These are phyloP conservation scores for Delichon dasypus DNA, from an alignment of 2,797 vertebrate genomes.

Conservation along the genomic window DNA sequence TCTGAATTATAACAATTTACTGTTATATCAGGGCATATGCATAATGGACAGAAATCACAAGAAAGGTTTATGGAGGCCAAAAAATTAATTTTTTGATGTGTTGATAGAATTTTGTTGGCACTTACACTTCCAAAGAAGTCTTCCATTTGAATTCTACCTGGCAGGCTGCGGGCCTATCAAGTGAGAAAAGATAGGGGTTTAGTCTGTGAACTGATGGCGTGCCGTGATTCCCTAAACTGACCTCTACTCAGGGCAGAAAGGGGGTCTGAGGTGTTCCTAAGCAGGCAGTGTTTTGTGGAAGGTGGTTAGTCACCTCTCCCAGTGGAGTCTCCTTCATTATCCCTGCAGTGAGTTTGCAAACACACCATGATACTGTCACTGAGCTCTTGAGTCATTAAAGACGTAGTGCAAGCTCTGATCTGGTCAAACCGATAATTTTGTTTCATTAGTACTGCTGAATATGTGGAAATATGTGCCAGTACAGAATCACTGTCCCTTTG, in stretches of 20 bases:
- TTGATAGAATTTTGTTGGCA: not conserved
- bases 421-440: not conserved
- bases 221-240: fast-evolving
- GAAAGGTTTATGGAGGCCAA: not conserved
- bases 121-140: not conserved
- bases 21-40: not conserved
- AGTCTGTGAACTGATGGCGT: not conserved
- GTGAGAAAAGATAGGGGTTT: not conserved
- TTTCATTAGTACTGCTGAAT: not conserved
- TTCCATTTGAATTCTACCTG: not conserved
- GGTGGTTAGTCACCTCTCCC: not conserved
- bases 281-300: not conserved
- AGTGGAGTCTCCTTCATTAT: not conserved
- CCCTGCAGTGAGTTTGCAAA: not conserved
- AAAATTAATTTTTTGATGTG: not conserved
- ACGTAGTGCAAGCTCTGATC: not conserved
- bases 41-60: not conserved
- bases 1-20: not conserved
- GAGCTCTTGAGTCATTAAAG: not conserved
- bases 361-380: not conserved
- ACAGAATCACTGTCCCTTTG: not conserved
- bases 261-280: not conserved
- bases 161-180: not conserved
- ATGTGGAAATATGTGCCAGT: not conserved
- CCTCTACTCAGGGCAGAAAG: not conserved